Percentiles rank a stretch among this genome's conserved stretches.
These are phyloP conservation scores for Venustaconcha ellipsiformis DNA, from an alignment of 1,140 invertebrate genomes.

Conservation along the genomic window DNA sequence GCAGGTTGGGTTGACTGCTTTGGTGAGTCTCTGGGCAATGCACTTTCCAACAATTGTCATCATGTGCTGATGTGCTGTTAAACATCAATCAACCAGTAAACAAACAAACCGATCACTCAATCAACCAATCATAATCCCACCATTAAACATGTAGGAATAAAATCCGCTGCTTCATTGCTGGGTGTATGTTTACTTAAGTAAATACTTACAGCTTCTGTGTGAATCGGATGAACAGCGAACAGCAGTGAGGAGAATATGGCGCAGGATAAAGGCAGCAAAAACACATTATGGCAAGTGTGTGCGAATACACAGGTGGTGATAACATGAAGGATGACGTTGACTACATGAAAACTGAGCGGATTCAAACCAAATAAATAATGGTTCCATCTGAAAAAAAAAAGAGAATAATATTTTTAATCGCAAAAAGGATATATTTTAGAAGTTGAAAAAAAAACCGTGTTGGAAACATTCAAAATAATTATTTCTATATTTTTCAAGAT, in stretches of 20 bases:
- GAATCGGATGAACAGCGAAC: slow-evolving; percentile 66
- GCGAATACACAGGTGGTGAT: slow-evolving; percentile 62
- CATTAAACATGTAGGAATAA: neutral
- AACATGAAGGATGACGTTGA: slow-evolving; percentile 69
- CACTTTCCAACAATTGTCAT: no score
- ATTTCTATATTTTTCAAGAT: no score
- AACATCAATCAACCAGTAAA: no score
- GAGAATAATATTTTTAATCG: neutral
- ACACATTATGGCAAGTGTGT: slow-evolving; percentile 39
- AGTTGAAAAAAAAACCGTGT: neutral
- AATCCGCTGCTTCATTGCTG: neutral
- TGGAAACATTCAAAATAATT: neutral
- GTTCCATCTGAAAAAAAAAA: slow-evolving; percentile 59
- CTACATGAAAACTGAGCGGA: slow-evolving; percentile 67
- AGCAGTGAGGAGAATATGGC: slow-evolving; percentile 47
- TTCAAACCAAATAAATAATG: slow-evolving; percentile 38
- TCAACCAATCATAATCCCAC: neutral
- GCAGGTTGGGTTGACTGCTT: no score
- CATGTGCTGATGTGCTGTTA: no score
- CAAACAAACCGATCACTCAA: neutral
- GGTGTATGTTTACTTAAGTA: neutral
- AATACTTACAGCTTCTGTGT: slow-evolving; percentile 64
- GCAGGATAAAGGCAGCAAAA: slow-evolving; percentile 23
- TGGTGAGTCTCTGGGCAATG: no score
- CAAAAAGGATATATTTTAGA: neutral